phyloP scores from a whole-genome alignment of 1,140 invertebrate species.

The Venturia canescens region DNA sequence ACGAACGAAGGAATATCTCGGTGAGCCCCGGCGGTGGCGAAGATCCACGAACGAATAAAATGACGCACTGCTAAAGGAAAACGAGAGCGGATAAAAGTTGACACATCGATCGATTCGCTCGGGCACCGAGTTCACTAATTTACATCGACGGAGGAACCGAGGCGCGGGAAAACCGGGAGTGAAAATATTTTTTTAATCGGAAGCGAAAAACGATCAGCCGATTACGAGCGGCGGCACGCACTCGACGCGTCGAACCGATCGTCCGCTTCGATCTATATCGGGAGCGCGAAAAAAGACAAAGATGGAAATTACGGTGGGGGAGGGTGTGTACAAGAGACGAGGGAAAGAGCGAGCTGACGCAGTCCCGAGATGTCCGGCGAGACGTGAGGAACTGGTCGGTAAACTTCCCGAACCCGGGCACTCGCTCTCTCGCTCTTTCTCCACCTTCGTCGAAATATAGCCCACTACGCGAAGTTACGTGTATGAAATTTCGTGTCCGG shows the following conservation, averaged over 20 bases:
- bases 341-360: background rate
- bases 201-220: background rate
- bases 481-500: slow-evolving; percentile 18
- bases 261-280: background rate
- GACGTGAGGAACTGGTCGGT: slow-evolving; percentile 27
- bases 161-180: too few relatives aligned
- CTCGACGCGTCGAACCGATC: background rate
- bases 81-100: too few relatives aligned
- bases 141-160: too few relatives aligned
- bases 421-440: background rate
- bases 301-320: slow-evolving; percentile 5
- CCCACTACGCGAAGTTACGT: slow-evolving; percentile 2
- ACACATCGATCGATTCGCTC: too few relatives aligned
- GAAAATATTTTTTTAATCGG: background rate
- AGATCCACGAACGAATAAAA: background rate
- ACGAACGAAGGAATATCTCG: background rate
- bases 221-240: background rate
- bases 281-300: background rate
- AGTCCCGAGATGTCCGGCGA: slow-evolving; percentile 34
- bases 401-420: background rate
- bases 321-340: slow-evolving; percentile 1
- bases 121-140: background rate
- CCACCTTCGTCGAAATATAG: slow-evolving; percentile 33
- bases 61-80: too few relatives aligned
- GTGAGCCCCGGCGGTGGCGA: background rate